Evolutionary conservation across 2,888 invertebrate species (phyloP).

Genomic region (Lucinisca nassula): DNA sequence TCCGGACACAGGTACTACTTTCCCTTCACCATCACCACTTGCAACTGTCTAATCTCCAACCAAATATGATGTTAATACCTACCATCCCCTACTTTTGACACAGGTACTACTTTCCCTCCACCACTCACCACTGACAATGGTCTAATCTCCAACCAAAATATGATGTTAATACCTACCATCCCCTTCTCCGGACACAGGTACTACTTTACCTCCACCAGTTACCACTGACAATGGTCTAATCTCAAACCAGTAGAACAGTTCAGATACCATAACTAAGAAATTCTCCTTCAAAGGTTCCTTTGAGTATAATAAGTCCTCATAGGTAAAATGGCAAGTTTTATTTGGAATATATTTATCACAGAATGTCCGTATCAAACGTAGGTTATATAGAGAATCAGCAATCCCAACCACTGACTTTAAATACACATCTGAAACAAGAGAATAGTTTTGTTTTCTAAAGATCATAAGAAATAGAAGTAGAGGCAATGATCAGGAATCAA

Average conservation of each 20-base stretch:
- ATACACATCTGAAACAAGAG: conserved; percentile 86
- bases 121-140: neutral
- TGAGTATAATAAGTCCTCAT: conserved; percentile 98
- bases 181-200: conserved; percentile 1
- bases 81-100: no score
- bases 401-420: conserved; percentile 92
- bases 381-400: conserved; percentile 97
- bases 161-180: neutral
- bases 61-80: neutral
- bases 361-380: conserved; percentile 95
- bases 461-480: neutral
- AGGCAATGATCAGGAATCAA: no score
- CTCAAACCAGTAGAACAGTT: conserved; percentile 97
- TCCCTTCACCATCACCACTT: neutral
- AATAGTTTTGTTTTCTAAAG: neutral
- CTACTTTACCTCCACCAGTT: conserved; percentile 46
- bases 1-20: no score
- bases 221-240: conserved; percentile 90
- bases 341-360: conserved; percentile 95
- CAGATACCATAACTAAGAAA: conserved; percentile 96
- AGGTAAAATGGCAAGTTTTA: conserved; percentile 96
- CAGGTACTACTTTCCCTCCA: neutral
- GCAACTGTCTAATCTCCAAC: neutral
- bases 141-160: neutral
- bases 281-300: conserved; percentile 97